Conservation (phyloP, 2,797 vertebrate species). For the Salarias fasciatus region DNA sequence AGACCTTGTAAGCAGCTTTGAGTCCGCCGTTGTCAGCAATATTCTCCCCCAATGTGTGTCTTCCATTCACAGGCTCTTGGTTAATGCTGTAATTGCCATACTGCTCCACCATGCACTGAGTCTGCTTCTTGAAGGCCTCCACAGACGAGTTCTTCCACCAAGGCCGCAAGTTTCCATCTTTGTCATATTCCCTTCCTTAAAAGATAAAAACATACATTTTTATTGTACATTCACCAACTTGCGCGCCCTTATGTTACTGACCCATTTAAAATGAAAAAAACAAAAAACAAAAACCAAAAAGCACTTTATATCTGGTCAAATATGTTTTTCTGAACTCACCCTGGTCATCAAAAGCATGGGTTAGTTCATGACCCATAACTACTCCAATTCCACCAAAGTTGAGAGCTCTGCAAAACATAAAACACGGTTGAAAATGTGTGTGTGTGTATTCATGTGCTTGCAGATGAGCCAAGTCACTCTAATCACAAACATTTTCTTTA, state of each 20-base stretch:
- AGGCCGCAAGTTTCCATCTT: constrained; percentile 94
- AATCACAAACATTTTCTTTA: too few relatives aligned
- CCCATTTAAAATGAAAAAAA: too few relatives aligned
- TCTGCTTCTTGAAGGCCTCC: constrained; percentile 95
- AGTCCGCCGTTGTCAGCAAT: constrained; percentile 97
- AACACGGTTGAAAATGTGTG: background rate
- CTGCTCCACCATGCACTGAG: constrained; percentile 94
- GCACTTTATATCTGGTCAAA: too few relatives aligned
- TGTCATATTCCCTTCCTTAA: constrained; percentile 94
- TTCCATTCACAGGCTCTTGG: constrained; percentile 90
- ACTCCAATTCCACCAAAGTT: constrained; percentile 98
- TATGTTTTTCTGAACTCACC: constrained; percentile 79
- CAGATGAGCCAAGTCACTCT: too few relatives aligned
- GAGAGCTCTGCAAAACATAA: constrained; percentile 84
- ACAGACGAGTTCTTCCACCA: constrained; percentile 99
- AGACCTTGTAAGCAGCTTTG: constrained; percentile 94
- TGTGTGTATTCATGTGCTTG: background rate
- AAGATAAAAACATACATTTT: background rate
- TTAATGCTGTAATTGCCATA: constrained; percentile 94
- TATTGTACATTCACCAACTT: too few relatives aligned
- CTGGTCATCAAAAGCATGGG: constrained; percentile 98
- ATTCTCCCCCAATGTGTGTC: constrained; percentile 95
- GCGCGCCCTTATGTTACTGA: too few relatives aligned
- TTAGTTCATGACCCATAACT: constrained; percentile 97
- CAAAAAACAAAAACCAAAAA: too few relatives aligned